These are phyloP conservation scores for Lasioglossum malachurum DNA, from an alignment of 2,888 invertebrate species.

Conservation along the genomic window DNA sequence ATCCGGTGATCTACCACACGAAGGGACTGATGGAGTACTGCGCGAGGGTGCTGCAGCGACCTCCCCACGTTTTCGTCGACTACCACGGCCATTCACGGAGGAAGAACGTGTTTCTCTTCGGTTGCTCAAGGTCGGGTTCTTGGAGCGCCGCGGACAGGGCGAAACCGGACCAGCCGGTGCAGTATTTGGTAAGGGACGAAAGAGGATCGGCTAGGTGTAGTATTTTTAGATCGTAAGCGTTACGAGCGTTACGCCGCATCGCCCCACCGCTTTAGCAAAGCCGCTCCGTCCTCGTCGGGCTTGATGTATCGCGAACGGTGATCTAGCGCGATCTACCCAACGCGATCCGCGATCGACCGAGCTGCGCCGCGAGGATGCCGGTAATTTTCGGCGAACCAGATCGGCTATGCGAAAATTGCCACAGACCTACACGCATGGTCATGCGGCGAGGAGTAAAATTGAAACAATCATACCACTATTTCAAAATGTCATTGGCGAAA, in stretches of 20 bases:
- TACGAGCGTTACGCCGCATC: slow-evolving; percentile 22
- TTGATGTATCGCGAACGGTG: slow-evolving; percentile 11
- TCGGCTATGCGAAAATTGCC: background rate
- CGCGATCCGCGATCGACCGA: slow-evolving; percentile 15
- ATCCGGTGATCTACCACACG: slow-evolving; percentile 94
- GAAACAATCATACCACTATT: too few species aligned
- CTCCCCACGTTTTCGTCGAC: slow-evolving; percentile 90
- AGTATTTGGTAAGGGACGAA: slow-evolving; percentile 86
- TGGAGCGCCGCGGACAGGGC: slow-evolving; percentile 88
- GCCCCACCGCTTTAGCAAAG: background rate
- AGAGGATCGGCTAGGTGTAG: slow-evolving; percentile 51
- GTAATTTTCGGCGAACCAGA: background rate
- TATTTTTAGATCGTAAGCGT: slow-evolving; percentile 58
- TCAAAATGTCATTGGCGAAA: too few species aligned
- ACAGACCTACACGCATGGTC: too few species aligned
- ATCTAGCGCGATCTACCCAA: slow-evolving; percentile 54
- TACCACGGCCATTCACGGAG: slow-evolving; percentile 94
- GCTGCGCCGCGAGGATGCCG: background rate
- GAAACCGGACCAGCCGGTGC: slow-evolving; percentile 87
- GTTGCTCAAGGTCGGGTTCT: slow-evolving; percentile 90
- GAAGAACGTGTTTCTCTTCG: slow-evolving; percentile 94
- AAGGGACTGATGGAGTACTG: slow-evolving; percentile 90
- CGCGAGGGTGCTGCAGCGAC: slow-evolving; percentile 87
- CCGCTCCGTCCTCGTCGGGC: background rate
- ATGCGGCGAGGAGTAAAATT: too few species aligned